Evolutionary conservation across 2,113 vertebrate genomes (phyloP).

Genomic region (Sclerurus mexicanus): DNA sequence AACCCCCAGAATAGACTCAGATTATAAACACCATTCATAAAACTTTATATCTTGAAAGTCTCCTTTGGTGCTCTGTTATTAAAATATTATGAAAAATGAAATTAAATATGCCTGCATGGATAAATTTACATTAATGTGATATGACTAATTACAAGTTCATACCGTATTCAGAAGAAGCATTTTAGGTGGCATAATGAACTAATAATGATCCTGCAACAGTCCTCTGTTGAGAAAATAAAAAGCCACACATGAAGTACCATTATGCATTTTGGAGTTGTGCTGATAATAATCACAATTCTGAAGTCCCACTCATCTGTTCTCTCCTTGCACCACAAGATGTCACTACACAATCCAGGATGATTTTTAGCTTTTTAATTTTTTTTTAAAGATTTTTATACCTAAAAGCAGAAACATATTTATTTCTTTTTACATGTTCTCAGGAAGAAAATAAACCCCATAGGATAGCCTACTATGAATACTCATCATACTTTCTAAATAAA

Average conservation of each 20-base stretch:
- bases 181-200: constrained; percentile 54
- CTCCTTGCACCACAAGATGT: constrained; percentile 76
- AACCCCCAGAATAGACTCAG: constrained; percentile 1
- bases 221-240: constrained; percentile 43
- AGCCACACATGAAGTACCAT: constrained; percentile 19
- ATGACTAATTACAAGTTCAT: constrained; percentile 69
- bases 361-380: background rate
- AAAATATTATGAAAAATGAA: constrained; percentile 71
- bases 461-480: background rate
- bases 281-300: background rate
- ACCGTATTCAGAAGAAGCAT: constrained; percentile 26
- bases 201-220: background rate
- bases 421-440: constrained; percentile 23
- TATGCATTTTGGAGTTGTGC: constrained; percentile 5
- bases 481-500: constrained; percentile 15
- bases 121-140: constrained; percentile 63
- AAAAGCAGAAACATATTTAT: constrained; percentile 18
- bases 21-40: constrained; percentile 44
- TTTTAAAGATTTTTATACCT: background rate
- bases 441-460: constrained; percentile 22
- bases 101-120: constrained; percentile 63
- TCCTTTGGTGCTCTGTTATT: constrained; percentile 61
- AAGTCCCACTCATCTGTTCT: constrained; percentile 4
- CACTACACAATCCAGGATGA: constrained; percentile 73
- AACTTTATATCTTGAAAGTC: constrained; percentile 50